Conservation (phyloP, 1,140 invertebrate species). For the Acyrthosiphon pisum region DNA sequence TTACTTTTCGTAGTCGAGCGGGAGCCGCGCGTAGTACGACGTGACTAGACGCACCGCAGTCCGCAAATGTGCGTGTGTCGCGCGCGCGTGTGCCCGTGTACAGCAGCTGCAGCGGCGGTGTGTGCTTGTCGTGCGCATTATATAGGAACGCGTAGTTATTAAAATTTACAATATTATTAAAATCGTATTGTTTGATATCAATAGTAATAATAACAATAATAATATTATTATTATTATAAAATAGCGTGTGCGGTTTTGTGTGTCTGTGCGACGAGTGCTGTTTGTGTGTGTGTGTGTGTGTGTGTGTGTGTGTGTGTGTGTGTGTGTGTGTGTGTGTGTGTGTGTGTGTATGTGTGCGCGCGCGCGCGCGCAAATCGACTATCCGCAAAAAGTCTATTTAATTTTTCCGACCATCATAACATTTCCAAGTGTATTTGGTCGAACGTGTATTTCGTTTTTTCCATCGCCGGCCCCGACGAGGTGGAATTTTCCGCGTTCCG, state of each 20-base stretch:
- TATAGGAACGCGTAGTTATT: background rate
- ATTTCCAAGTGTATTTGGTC: background rate
- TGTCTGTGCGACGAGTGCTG: background rate
- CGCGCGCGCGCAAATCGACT: background rate
- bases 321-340: no score
- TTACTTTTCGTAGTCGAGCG: background rate
- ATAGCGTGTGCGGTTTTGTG: background rate
- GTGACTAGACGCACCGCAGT: slow-evolving; percentile 3
- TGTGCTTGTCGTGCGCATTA: background rate
- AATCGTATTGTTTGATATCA: background rate
- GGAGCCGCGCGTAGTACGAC: slow-evolving; percentile 21
- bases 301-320: no score
- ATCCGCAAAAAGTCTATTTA: background rate
- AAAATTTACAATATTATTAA: background rate
- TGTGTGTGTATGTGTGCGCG: background rate
- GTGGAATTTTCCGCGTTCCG: background rate
- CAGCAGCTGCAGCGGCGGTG: background rate
- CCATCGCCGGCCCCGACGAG: background rate
- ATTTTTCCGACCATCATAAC: background rate
- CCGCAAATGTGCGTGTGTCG: slow-evolving; percentile 50
- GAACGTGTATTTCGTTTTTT: background rate
- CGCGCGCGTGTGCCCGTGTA: slow-evolving; percentile 39
- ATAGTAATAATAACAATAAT: background rate
- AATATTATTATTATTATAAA: background rate
- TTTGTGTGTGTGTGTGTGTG: background rate